phyloP scores from a whole-genome alignment of 2,888 invertebrate genomes.

The Bembecia ichneumoniformis region DNA sequence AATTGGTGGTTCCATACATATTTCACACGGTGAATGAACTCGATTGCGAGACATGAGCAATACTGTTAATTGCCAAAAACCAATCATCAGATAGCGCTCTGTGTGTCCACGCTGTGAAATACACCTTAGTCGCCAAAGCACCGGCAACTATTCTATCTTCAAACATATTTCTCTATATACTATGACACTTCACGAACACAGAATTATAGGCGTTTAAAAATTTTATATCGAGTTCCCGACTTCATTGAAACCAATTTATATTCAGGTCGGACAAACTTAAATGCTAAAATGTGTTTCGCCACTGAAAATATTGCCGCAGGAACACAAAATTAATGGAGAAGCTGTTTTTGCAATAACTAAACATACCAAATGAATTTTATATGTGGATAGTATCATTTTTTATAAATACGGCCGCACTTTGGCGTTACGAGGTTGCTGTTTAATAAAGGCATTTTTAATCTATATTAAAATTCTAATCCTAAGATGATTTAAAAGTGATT shows the following conservation, averaged over 20 bases:
- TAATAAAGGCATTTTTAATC: too few relatives aligned
- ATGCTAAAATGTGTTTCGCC: constrained; percentile 14
- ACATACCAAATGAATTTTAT: background rate
- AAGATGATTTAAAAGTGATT: too few relatives aligned
- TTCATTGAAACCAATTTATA: constrained; percentile 28
- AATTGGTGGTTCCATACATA: constrained; percentile 63
- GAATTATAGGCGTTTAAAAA: constrained; percentile 11
- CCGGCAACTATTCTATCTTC: constrained; percentile 16
- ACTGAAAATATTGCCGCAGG: constrained; percentile 25
- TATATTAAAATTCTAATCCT: too few relatives aligned
- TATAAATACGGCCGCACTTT: background rate
- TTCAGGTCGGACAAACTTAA: constrained; percentile 19
- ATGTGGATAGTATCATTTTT: background rate
- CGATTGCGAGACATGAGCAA: constrained; percentile 65
- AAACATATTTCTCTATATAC: constrained; percentile 4
- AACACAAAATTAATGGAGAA: constrained; percentile 18
- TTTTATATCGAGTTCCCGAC: constrained; percentile 8
- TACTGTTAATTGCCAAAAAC: constrained; percentile 73
- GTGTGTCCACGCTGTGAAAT: constrained; percentile 61
- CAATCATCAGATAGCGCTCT: constrained; percentile 71
- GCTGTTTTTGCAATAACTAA: constrained; percentile 8
- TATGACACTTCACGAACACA: constrained; percentile 11
- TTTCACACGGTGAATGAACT: constrained; percentile 70
- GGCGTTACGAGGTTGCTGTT: too few relatives aligned
- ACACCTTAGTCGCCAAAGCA: constrained; percentile 64